Conservation (phyloP, 2,113 vertebrate genomes). For the Trichechus manatus region DNA sequence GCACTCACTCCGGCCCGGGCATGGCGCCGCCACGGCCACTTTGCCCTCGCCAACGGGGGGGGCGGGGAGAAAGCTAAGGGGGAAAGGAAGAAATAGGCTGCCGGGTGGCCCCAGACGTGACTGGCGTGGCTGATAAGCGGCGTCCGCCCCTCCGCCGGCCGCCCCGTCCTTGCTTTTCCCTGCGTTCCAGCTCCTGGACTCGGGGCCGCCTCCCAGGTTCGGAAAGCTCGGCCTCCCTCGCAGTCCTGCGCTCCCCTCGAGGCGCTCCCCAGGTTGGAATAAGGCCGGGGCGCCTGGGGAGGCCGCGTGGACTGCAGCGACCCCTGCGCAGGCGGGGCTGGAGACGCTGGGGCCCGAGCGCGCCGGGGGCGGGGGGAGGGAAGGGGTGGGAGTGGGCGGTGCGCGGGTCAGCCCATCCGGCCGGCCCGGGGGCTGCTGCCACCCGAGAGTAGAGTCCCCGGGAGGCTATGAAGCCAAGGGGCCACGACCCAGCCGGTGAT, state of each 20-base stretch:
- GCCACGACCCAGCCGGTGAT: not conserved
- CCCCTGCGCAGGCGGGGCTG: conserved; percentile 72
- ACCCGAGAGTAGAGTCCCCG: not conserved
- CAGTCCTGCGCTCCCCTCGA: conserved; percentile 13
- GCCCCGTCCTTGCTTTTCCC: conserved; percentile 79
- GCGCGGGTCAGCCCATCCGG: conserved; percentile 58
- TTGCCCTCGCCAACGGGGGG: conserved; percentile 71
- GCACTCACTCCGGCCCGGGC: conserved; percentile 77
- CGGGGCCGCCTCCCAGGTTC: conserved; percentile 58
- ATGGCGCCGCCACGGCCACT: conserved; percentile 79
- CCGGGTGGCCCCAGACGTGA: conserved; percentile 84
- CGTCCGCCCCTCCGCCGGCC: conserved; percentile 78
- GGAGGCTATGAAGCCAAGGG: not conserved
- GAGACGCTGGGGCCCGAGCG: conserved; percentile 60
- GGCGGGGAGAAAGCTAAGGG: conserved; percentile 40
- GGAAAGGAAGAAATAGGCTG: conserved; percentile 48
- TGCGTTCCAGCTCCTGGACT: conserved; percentile 41
- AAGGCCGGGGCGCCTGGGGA: conserved; percentile 38
- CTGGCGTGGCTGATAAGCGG: conserved; percentile 79
- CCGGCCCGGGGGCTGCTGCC: not conserved
- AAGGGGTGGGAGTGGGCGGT: conserved; percentile 63
- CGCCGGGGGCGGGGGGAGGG: conserved; percentile 70
- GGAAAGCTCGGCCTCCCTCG: not conserved
- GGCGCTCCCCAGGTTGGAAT: conserved; percentile 16
- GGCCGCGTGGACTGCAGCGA: conserved; percentile 61